phyloP scores from a whole-genome alignment of 2,113 vertebrate genomes.

The Zootoca vivipara region DNA sequence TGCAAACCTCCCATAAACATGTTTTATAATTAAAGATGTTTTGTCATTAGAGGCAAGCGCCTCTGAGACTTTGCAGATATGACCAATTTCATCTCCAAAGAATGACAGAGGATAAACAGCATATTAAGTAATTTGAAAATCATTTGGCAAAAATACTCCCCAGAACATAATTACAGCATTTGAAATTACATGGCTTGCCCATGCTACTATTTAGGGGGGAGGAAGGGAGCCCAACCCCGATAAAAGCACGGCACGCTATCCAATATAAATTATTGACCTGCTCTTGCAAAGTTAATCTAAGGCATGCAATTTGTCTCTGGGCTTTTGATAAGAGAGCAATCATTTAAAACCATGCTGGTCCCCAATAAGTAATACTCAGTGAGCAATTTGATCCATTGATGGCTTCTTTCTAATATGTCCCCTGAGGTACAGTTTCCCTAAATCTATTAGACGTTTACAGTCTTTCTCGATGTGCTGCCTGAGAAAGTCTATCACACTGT shows the following conservation, averaged over 20 bases:
- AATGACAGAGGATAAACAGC: constrained; percentile 58
- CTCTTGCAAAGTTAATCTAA: constrained; percentile 55
- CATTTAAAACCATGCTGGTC: constrained; percentile 61
- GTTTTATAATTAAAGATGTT: constrained; percentile 57
- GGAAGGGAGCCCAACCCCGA: not conserved
- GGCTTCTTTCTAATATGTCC: constrained; percentile 69
- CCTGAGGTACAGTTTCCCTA: constrained; percentile 75
- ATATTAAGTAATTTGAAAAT: constrained; percentile 56
- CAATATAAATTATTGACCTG: constrained; percentile 58
- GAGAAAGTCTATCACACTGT: constrained; percentile 75
- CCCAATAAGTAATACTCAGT: constrained; percentile 61
- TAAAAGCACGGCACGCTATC: not conserved
- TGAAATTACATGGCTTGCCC: constrained; percentile 54
- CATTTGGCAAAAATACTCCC: constrained; percentile 52
- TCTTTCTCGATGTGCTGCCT: constrained; percentile 70
- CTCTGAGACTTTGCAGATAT: constrained; percentile 52
- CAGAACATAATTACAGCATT: constrained; percentile 58
- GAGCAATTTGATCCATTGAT: constrained; percentile 76
- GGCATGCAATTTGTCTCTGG: constrained; percentile 69
- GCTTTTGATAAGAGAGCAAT: constrained; percentile 64
- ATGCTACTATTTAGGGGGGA: constrained; percentile 39
- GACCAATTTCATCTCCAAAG: constrained; percentile 53
- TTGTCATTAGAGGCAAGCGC: constrained; percentile 39
- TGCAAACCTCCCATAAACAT: constrained; percentile 41
- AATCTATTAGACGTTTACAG: constrained; percentile 78